Base-by-base conservation (phyloP, 2,113 vertebrate species). In the Panurus biarmicus region DNA sequence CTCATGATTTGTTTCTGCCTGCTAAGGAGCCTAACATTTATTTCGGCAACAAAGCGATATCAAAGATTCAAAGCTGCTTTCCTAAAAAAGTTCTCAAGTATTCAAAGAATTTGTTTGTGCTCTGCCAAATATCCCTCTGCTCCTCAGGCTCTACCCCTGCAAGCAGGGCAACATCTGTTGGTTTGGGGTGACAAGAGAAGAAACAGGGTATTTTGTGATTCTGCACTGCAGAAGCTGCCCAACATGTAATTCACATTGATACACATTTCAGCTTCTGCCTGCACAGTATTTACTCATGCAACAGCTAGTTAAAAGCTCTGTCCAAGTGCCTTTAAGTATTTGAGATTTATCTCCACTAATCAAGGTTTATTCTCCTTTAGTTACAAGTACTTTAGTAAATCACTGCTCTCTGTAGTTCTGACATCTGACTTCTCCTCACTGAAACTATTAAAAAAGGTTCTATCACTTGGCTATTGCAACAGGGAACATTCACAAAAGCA, bases 91-190 rank as follows among this genome's bases (percentile, higher is more conserved):
- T 61, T 85, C 87, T 45, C 53, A 89, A 89, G 44, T 45, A 95
- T 94, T 87, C 69, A 58, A 95, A 33, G 75, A 88, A 92, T 95
- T 88, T 80, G 48, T 89, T 71, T 36, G 64, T 51, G 64, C 48
- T 87, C 78, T 81, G 67, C 67, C 82, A 73, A 77, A 10, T 20
- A 79, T 54, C 71, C 50, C 24, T 20, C 42, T 47, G 48, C 8
- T 73, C 71, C 85, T 94, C 56, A 12, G 62, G 74, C 38, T 89
- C 77, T 51, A 40, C 61, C 66, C 29, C 42, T 70, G 47, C 74
- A 87, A 54, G 9, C 45, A 42, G 86, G 71, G 67, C 58, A 94
- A 56, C 79, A 61, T 91, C 89, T 81, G 64, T 54, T 22, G 82
- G 48, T n/a, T 73, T 18, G 45, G 66, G 87, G 56, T 42, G 67